phyloP scores from a whole-genome alignment of 2,888 invertebrate species.

The Acanthoscelides obtectus region DNA sequence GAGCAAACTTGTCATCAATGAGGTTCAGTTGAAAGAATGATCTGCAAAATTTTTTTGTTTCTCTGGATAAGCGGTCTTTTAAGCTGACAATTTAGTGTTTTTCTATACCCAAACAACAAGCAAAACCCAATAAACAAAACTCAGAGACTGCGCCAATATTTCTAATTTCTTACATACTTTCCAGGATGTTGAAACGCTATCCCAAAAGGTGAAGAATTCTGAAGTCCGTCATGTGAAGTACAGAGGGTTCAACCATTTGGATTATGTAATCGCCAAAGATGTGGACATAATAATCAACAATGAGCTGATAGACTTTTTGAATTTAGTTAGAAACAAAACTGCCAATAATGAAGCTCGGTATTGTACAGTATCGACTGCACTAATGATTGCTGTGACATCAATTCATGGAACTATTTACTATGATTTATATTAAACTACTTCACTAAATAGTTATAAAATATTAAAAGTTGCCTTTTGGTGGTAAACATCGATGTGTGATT shows the following conservation, averaged over 20 bases:
- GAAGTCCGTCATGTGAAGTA: constrained; percentile 9
- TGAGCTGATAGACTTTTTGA: background rate
- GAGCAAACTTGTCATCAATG: too few species aligned
- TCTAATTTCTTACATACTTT: background rate
- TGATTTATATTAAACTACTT: background rate
- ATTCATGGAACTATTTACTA: background rate
- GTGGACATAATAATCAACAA: constrained; percentile 11
- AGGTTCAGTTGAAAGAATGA: too few species aligned
- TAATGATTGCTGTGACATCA: background rate
- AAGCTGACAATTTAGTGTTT: too few species aligned
- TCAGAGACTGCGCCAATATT: background rate
- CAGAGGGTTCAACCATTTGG: constrained; percentile 26
- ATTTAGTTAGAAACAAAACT: background rate
- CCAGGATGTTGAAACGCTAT: constrained; percentile 12
- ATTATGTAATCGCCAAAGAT: constrained; percentile 27
- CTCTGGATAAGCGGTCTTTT: too few species aligned
- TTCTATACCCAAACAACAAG: too few species aligned
- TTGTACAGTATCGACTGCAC: background rate
- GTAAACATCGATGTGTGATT: too few species aligned
- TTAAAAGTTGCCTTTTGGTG: too few species aligned
- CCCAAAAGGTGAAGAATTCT: constrained; percentile 9
- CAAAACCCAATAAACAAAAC: too few species aligned
- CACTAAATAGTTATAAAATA: too few species aligned
- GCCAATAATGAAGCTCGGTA: background rate
- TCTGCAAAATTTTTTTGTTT: too few species aligned